These are phyloP conservation scores for Sussaba pulchella DNA, from an alignment of 2,888 invertebrate genomes.

Conservation along the genomic window DNA sequence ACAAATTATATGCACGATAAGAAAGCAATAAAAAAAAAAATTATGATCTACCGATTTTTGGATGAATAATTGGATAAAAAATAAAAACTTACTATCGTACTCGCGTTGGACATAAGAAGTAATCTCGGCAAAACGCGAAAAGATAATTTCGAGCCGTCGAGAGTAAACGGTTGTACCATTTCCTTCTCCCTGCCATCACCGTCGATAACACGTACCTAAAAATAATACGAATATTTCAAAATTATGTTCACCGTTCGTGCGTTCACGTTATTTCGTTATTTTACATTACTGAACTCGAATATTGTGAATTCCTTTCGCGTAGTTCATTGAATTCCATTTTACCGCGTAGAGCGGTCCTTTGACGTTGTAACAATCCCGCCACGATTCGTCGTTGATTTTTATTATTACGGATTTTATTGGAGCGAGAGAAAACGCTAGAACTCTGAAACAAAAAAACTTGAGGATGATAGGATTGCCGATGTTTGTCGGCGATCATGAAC, in stretches of 20 bases:
- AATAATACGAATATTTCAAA: slow-evolving; percentile 63
- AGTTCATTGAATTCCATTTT: slow-evolving; percentile 90
- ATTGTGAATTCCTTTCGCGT: slow-evolving; percentile 88
- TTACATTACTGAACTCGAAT: slow-evolving; percentile 85
- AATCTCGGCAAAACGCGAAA: slow-evolving; percentile 90
- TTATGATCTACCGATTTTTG: neutral
- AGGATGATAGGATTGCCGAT: neutral
- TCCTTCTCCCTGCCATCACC: slow-evolving; percentile 86
- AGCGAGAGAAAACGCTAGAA: slow-evolving; percentile 91
- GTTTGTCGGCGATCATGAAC: neutral
- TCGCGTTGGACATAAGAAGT: slow-evolving; percentile 91
- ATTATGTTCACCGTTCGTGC: no score
- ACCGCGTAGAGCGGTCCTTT: slow-evolving; percentile 90
- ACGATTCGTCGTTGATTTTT: slow-evolving; percentile 88
- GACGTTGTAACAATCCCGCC: slow-evolving; percentile 87
- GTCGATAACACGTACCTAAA: slow-evolving; percentile 87
- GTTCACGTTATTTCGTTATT: slow-evolving; percentile 61
- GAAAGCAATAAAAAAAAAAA: no score
- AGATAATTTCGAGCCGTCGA: slow-evolving; percentile 89
- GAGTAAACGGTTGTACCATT: slow-evolving; percentile 90
- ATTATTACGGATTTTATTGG: slow-evolving; percentile 88
- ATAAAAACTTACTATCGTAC: slow-evolving; percentile 88
- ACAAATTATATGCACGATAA: no score
- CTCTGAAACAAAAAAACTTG: slow-evolving; percentile 85
- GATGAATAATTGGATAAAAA: neutral